Base-by-base conservation (phyloP, 2,113 vertebrate species). In the Eublepharis macularius region DNA sequence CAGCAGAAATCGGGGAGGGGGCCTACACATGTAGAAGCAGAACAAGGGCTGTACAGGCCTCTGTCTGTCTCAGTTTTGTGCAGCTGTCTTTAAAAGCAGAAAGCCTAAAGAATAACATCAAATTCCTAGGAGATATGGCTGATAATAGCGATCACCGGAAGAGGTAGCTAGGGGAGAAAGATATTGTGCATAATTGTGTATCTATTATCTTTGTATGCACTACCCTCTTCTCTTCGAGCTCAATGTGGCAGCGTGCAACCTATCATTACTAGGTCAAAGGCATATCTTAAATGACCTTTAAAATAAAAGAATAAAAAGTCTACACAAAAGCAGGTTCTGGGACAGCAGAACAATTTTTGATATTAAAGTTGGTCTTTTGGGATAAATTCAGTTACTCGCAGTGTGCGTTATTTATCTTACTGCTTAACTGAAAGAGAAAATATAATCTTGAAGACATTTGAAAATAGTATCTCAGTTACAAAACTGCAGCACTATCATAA, bases 281-380 rank as follows among this genome's bases (percentile, higher is more conserved):
- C 0, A 0, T 88, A 78, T 92, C 92, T 92, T 86, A 89, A 94
- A 82, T 86, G 24, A 91, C 80, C 75, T 94, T 81, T 92, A 87
- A 84, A 91, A 77, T 86, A 88, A 81, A 89, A 70, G 47, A 70
- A 82, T 77, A 70, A 83, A 81, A 83, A 45, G 43, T 34, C 43
- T 54, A 76, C 68, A 47, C 65, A 78, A 49, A 86, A 80, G 34
- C 81, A 90, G 84, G 76, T 87, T 5, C 39, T 82, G 2, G 24
- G 63, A 90, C 13, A 78, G 75, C 3, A 87, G 41, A 63, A 72
- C 75, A 79, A 82, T 94, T 60, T 92, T 85, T 87, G 88, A 72
- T 74, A 82, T 76, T 89, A 74, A 88, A 83, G 29, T 54, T 84
- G 88, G 76, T 80, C 13, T 86, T 91, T 4, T 2, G 63, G 57